Base-by-base conservation (phyloP, 2,113 vertebrate genomes). In the Bufo bufo region DNA sequence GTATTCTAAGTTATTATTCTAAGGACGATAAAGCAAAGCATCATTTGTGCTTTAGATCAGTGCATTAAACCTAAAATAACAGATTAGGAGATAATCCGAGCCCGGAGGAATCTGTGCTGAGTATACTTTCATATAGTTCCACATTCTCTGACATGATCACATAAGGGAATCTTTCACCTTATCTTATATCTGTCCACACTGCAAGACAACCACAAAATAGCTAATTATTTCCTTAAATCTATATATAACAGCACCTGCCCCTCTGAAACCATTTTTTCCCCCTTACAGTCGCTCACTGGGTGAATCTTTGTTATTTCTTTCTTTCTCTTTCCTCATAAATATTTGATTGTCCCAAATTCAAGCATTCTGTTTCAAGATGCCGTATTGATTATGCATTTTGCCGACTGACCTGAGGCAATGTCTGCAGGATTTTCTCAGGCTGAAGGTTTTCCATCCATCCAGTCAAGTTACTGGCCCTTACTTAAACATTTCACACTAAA, bases 321-420 rank as follows among this genome's bases (percentile, higher is more conserved):
- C 49, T 77, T 65, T 63, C 17, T 82, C 56, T 56, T 75, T 49
- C 45, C 72, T 84, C 58, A 89, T 89, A 78, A 89, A 89, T 89
- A 78, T 89, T 89, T 89, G 69, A 89, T 84, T 84, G 72, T 56
- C 50, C 72, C 69, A 89, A 89, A 89, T 89, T 89, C 82, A 84
- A 69, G 63, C 87, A 84, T 84, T 89, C 81, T 89, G 82, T 89
- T 84, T 89, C 82, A 89, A 69, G 87, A 72, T 45, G 80, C 87
- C 65, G 58, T 84, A 89, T 89, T 84, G 87, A 89, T 84, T 89
- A 89, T 89, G 72, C 82, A 83, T 89, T 89, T 84, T 89, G 72
- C 82, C 47, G 50, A 77, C 72, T 66, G 82, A 89, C 87, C 87
- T 65, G 82, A 84, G 72, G 81, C 81, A 84, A 84, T 78, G 87